These are phyloP conservation scores for Tillus elongatus DNA, from an alignment of 2,888 invertebrate genomes.

Conservation along the genomic window DNA sequence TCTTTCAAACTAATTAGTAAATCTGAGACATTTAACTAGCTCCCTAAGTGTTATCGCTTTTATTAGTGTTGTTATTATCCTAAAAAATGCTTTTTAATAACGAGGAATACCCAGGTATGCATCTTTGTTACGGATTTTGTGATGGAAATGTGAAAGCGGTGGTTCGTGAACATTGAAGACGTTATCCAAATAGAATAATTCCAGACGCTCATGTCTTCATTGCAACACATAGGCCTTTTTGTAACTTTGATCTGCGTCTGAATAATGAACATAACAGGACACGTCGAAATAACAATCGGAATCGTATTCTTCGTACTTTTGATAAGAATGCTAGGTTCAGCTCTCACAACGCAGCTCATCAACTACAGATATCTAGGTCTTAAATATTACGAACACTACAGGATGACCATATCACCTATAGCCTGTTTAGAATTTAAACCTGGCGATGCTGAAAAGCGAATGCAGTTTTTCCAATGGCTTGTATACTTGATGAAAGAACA, in stretches of 20 bases:
- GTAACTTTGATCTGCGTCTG: slow-evolving; percentile 2
- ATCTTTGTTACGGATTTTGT: slow-evolving; percentile 1
- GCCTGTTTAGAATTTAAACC: slow-evolving; percentile 2
- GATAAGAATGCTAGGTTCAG: neutral
- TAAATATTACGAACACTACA: neutral
- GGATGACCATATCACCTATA: neutral
- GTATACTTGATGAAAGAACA: neutral
- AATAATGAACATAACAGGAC: neutral
- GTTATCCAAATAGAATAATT: slow-evolving; percentile 1
- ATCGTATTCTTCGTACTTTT: slow-evolving; percentile 2
- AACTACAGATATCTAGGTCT: neutral
- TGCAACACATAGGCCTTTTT: neutral
- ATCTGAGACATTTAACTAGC: neutral
- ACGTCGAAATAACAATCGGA: slow-evolving; percentile 2
- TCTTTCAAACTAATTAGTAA: slow-evolving; percentile 1
- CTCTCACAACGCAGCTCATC: slow-evolving; percentile 2
- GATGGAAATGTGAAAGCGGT: slow-evolving; percentile 4
- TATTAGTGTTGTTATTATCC: no score
- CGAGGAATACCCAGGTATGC: neutral
- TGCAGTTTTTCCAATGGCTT: slow-evolving; percentile 1
- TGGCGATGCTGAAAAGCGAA: neutral
- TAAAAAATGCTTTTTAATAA: slow-evolving; percentile 3
- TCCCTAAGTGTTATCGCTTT: neutral
- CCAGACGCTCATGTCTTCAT: slow-evolving; percentile 4
- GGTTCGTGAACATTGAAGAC: slow-evolving; percentile 2